Conservation (phyloP, 1,140 invertebrate species). For the Formica selysi region DNA sequence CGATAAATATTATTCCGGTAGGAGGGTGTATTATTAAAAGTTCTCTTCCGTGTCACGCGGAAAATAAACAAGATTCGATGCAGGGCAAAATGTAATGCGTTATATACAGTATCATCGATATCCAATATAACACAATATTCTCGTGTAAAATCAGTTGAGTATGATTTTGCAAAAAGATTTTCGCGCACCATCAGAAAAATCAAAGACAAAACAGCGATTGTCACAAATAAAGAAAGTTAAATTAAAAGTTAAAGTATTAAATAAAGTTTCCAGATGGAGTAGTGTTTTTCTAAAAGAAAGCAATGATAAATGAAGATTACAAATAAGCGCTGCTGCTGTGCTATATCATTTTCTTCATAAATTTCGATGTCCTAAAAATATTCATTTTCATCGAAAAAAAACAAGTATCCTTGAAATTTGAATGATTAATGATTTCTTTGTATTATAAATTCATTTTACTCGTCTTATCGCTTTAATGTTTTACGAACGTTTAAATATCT, state of each 20-base stretch:
- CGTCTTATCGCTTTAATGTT: background rate
- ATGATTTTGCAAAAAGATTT: constrained; percentile 21
- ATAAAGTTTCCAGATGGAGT: background rate
- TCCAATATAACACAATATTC: constrained; percentile 17
- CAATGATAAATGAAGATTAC: background rate
- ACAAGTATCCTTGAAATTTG: background rate
- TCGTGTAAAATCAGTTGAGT: constrained; percentile 1
- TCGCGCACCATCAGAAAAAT: background rate
- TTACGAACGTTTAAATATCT: background rate
- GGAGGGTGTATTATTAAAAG: constrained; percentile 40
- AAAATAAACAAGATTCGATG: constrained; percentile 38
- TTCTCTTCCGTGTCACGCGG: background rate
- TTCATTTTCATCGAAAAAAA: background rate
- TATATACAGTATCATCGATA: background rate
- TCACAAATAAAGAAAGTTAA: constrained; percentile 10
- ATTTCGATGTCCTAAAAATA: background rate
- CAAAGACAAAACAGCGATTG: constrained; percentile 11
- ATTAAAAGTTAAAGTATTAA: background rate
- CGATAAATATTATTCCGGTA: constrained; percentile 32
- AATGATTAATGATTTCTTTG: constrained; percentile 3
- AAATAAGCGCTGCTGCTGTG: background rate
- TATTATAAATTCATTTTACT: background rate
- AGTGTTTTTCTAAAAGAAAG: background rate
- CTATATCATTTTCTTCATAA: background rate
- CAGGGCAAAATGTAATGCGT: constrained; percentile 6